Percentiles rank a stretch among this genome's conserved stretches.
These are phyloP conservation scores for Erythrocercus mccallii DNA, from an alignment of 2,113 vertebrate species.

Conservation along the genomic window DNA sequence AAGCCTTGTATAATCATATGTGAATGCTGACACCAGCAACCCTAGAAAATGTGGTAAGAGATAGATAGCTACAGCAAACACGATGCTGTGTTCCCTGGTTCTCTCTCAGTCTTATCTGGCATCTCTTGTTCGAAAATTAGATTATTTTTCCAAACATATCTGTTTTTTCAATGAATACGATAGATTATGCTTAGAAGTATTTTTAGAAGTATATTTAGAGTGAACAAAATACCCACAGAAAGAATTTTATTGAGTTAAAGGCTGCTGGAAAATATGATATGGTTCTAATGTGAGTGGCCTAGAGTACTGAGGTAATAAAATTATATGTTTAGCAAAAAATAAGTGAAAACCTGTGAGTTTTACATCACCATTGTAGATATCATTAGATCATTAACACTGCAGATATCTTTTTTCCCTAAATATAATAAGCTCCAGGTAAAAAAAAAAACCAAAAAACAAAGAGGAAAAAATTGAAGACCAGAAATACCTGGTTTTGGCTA, in stretches of 20 bases:
- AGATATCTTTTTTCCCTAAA: not conserved
- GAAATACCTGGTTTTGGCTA: not conserved
- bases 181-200: not conserved
- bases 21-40: not conserved
- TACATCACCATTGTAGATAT: not conserved
- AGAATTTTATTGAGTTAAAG: not conserved
- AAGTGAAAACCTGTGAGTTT: not conserved
- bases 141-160: not conserved
- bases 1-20: not conserved
- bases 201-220: not conserved
- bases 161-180: not conserved
- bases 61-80: accelerated
- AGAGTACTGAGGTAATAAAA: not conserved
- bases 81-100: not conserved
- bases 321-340: not conserved
- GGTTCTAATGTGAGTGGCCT: not conserved
- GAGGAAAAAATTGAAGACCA: not conserved
- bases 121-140: not conserved
- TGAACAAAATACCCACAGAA: not conserved
- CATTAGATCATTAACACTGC: not conserved
- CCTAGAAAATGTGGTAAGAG: not conserved
- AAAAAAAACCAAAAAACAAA: not conserved
- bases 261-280: not conserved
- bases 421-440: not conserved
- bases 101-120: not conserved